Base-by-base conservation (phyloP, 2,888 invertebrate species). In the Diogma glabrata region DNA sequence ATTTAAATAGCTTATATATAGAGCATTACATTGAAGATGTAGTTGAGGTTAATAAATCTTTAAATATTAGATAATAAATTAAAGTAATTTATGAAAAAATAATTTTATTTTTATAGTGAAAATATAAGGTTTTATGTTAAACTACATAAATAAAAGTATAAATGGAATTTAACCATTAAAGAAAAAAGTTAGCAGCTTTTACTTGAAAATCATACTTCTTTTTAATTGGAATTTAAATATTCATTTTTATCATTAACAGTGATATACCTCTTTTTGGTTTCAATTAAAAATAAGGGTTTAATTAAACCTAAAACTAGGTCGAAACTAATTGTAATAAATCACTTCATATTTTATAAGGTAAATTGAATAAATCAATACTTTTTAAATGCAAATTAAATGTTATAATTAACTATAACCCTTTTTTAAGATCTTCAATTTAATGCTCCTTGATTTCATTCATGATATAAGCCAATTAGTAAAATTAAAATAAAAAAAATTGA, bases 121-220 rank as follows among this genome's bases (percentile, higher is more conserved):
- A 38, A 16, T 38, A 19, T 38, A 38, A 38, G 19, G 38, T 38
- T 38, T 38, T 38, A n/a, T 38, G 19, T 38, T 16, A 16, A 16
- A 16, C 16, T 38, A 33, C 16, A 33, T 33, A 33, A 33, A 33
- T 38, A 38, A 19, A 38, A 38, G 19, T 16, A 38, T 38, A 38
- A 38, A 38, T 38, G 38, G 38, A 38, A 16, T 38, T 38, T 38
- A 38, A 38, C 16, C 16, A 66, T 75, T 74, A 74, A 67, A 61
- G 66, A 70, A 68, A 72, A 72, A 77, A 79, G 76, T 80, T 79
- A 79, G 78, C 74, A 77, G 78, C 78, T 78, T 77, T 68, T 62
- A 61, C 59, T 63, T 67, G 70, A 67, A 9, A 16, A 8, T 38
- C 38, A 38, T 38, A 16, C 19, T 38, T 38, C 16, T 33, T n/a